These are phyloP conservation scores for Calephelis virginiensis DNA, from an alignment of 1,140 invertebrate species.

Conservation along the genomic window DNA sequence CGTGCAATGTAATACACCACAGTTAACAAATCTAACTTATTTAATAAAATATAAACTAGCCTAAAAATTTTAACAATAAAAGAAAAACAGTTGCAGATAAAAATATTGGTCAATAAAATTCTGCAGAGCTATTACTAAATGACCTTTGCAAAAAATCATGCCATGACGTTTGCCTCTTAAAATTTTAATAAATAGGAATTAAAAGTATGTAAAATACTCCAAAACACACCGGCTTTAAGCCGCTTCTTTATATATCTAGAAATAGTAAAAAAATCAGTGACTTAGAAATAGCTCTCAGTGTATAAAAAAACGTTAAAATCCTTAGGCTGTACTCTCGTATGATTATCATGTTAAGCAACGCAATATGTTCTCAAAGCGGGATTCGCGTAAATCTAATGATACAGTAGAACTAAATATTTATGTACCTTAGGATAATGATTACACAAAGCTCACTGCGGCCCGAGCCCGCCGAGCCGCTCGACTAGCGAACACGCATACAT, in stretches of 20 bases:
- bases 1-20: slow-evolving; percentile 75
- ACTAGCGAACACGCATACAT: not conserved
- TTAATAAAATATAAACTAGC: slow-evolving; percentile 74
- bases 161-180: slow-evolving; percentile 67
- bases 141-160: slow-evolving; percentile 66
- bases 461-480: slow-evolving; percentile 16
- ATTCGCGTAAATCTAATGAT: slow-evolving; percentile 75
- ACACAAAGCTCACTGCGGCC: slow-evolving; percentile 64
- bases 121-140: slow-evolving; percentile 77
- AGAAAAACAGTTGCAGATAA: slow-evolving; percentile 67
- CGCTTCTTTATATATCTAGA: slow-evolving; percentile 60
- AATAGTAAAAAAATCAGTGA: slow-evolving; percentile 71
- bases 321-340: slow-evolving; percentile 77
- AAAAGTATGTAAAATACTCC: slow-evolving; percentile 74
- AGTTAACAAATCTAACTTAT: slow-evolving; percentile 78
- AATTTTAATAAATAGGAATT: slow-evolving; percentile 68
- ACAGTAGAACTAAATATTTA: slow-evolving; percentile 75
- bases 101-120: slow-evolving; percentile 74
- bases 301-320: slow-evolving; percentile 77
- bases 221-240: slow-evolving; percentile 70
- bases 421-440: slow-evolving; percentile 75
- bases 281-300: slow-evolving; percentile 78
- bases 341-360: slow-evolving; percentile 77
- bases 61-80: slow-evolving; percentile 78
- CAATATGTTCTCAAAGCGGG: slow-evolving; percentile 76